Base-by-base conservation (phyloP, 2,888 invertebrate genomes). In the Congeria kusceri region DNA sequence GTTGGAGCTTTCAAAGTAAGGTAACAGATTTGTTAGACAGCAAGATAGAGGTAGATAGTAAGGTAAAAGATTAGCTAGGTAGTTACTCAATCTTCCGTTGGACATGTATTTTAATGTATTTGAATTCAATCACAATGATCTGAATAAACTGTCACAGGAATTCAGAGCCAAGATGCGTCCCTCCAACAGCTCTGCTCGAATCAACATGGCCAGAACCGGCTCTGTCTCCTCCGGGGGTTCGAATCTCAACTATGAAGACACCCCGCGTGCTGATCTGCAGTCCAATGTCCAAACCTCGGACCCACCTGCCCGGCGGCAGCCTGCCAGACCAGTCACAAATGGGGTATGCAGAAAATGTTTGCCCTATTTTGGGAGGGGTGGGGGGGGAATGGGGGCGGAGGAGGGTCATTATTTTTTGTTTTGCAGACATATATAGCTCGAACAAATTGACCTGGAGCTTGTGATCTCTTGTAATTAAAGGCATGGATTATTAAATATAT, bases 131-230 rank as follows among this genome's bases (percentile, higher is more conserved):
- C n/a, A n/a, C n/a, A n/a, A 32, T 32, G 11, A 32, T 11, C 32
- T 32, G 32, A 7, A 32, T 15, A 4, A 49, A 15, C 15, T 61
- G 62, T 80, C 66, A 9, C 65, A 91, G 91, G 90, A 89, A 75
- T 91, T 91, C 66, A 74, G 90, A 68, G 73, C 82, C 13, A 88
- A 90, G 56, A 77, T 90, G 32, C 83, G 86, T 18, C 91, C 91
- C 4, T 79, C 87, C 9, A 81, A 82, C 27, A 86, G 86, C 63
- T 77, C 87, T 28, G 77, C 85, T 5, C 76, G 91, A 29, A 80
- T 89, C 80, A 88, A 86, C 32, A 86, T 90, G 75, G 89, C 89
- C 3, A 76, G 89, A 23, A 83, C 89, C 9, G 88, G 87, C 0
- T 90, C 90, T 1, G 83, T 86, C 56, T 83, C 87, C n/a, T 89